Base-by-base conservation (phyloP, 1,140 invertebrate species). In the Heliothis virescens region DNA sequence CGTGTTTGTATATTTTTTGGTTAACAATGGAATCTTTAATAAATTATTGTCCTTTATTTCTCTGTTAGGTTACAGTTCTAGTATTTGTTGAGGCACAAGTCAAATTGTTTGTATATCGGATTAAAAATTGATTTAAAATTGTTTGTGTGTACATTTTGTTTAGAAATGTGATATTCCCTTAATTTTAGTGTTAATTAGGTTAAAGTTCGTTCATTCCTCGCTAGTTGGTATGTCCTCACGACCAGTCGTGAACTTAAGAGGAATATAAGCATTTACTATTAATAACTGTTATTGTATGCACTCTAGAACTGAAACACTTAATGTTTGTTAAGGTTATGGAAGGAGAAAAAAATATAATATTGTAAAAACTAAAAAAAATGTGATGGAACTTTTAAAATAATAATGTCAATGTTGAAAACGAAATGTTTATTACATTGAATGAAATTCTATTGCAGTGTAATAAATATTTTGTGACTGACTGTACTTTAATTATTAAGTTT, bases 111-210 rank as follows among this genome's bases (percentile, higher is more conserved):
- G 16, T 59, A 59, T 26, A 71, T 55, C 5, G 52, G 67, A 71
- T 55, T 50, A 11, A 71, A 71, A 71, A 53, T 60, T 48, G 34
- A 48, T 60, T 50, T 13, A 55, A 74, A 63, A 67, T 53, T 52
- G 5, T 47, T 67, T 71, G 29, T 71, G 55, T 72, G 65, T 79
- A 50, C 16, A 71, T 69, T 79, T 72, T 62, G 65, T 53, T 79
- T 79, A 60, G 71, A 79, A 79, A 79, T 79, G 77, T 79, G 67
- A 79, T 79, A 76, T 76, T 76, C 65, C 72, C 41, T 71, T 71
- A 52, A 26, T 71, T 74, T 59, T 50, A 60, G 60, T 60, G 53
- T 73, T n/a, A 50, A 71, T 63, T 76, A 76, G 57, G 48, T 76
- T 76, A 76, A 76, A 10, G n/a, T 63, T 52, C 34, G 74, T 76